A percentile compares a stretch with the other conserved stretches of the same genome.
phyloP scores from a whole-genome alignment of 2,797 vertebrate species.

The Aythya fuligula region DNA sequence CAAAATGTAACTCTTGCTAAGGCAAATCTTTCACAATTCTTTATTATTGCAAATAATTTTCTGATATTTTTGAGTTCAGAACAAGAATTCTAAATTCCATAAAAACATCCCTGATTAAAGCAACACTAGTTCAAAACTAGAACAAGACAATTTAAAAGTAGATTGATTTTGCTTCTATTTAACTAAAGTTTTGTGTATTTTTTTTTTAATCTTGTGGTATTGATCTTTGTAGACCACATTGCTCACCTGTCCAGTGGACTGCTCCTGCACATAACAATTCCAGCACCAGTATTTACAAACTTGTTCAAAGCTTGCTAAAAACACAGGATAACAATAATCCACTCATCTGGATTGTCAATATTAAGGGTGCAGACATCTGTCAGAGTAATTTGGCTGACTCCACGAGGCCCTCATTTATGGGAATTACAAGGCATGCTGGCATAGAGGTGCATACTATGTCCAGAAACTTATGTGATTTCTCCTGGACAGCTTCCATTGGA shows the following conservation, averaged over 20 bases:
- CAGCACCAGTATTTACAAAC: accelerated
- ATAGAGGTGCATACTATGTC: neutral
- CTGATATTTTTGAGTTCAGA: neutral
- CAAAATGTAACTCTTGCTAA: neutral
- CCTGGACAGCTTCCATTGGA: conserved; percentile 20
- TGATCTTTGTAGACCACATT: neutral
- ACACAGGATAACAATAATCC: conserved; percentile 15
- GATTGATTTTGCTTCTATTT: neutral
- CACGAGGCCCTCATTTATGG: neutral
- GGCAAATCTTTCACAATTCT: neutral
- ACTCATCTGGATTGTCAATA: neutral
- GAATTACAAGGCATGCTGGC: conserved; percentile 25
- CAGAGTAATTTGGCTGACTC: conserved; percentile 44
- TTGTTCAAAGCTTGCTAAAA: conserved; percentile 28
- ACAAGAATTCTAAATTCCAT: neutral
- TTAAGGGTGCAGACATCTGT: neutral
- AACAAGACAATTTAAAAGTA: neutral
- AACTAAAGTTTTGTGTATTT: neutral
- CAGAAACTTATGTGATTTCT: conserved; percentile 37
- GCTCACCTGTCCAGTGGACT: neutral
- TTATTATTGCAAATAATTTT: neutral
- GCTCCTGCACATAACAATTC: neutral
- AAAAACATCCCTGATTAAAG: neutral
- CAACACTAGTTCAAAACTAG: neutral
- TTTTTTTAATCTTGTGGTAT: neutral